Percentiles rank a stretch among this genome's conserved stretches.
Evolutionary conservation across 2,113 vertebrate species (phyloP).

Genomic region (Mormyrus iriodes): DNA sequence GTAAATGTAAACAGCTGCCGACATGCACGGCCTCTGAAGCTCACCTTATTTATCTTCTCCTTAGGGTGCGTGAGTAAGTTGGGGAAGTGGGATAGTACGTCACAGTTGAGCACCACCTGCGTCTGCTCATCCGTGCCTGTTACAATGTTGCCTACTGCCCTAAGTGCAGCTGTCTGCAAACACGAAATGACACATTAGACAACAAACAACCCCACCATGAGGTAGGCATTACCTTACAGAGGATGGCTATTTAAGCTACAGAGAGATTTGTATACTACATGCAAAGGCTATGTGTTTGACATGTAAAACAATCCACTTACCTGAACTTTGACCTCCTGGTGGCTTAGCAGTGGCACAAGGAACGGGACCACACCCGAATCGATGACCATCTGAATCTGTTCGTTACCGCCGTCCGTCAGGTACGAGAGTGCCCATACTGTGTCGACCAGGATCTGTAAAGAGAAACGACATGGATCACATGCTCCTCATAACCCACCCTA

Average conservation of each 20-base stretch:
- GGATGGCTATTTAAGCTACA: not conserved
- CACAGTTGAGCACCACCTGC: conserved; percentile 98
- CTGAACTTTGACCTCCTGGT: conserved; percentile 99
- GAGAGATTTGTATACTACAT: not conserved
- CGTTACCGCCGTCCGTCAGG: conserved; percentile 89
- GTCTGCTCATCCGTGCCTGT: conserved; percentile 98
- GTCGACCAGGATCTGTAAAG: conserved; percentile 79
- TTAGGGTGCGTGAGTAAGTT: conserved; percentile 95
- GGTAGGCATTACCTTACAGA: not conserved
- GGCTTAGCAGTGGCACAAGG: conserved; percentile 81
- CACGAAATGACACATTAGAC: conserved; percentile 12
- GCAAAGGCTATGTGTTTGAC: not conserved
- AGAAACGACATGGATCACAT: not conserved
- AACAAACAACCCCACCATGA: not conserved
- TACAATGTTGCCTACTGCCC: conserved; percentile 97
- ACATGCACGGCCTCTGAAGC: not conserved
- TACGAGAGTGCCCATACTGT: conserved; percentile 94
- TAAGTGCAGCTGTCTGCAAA: conserved; percentile 87
- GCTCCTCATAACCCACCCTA: not conserved
- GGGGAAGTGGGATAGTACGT: conserved; percentile 92
- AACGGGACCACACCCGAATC: conserved; percentile 75
- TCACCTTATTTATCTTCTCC: conserved; percentile 99
- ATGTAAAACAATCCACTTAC: conserved; percentile 51
- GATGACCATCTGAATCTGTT: conserved; percentile 89
- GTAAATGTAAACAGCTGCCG: not conserved